A percentile compares a stretch with the other conserved stretches of the same genome.
These are phyloP conservation scores for Pardalotus punctatus DNA, from an alignment of 2,113 vertebrate species.

Conservation along the genomic window DNA sequence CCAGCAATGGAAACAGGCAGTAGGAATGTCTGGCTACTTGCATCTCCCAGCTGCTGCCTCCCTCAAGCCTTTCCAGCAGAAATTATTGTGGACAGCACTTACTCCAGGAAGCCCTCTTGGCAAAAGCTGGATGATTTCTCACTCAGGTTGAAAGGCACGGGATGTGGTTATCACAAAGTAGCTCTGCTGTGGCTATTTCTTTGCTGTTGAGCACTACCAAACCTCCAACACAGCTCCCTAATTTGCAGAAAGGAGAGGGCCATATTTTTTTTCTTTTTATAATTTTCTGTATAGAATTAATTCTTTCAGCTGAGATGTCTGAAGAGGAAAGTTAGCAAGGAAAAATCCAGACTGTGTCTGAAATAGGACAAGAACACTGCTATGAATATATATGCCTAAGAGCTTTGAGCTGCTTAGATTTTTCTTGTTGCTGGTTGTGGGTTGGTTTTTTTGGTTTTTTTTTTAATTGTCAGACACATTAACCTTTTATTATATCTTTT, in stretches of 20 bases:
- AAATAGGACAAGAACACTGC: not conserved
- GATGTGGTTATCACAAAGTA: not conserved
- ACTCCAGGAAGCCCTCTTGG: not conserved
- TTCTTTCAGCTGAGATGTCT: not conserved
- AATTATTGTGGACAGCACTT: not conserved
- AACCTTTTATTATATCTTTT: slow-evolving; percentile 1
- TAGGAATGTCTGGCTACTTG: accelerated
- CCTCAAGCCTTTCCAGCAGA: not conserved
- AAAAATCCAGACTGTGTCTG: not conserved
- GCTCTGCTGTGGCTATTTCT: not conserved
- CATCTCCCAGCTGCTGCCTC: accelerated
- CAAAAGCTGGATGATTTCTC: not conserved
- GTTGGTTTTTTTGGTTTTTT: not conserved
- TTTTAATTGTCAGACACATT: not conserved
- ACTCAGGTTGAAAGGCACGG: not conserved
- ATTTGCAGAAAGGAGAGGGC: not conserved
- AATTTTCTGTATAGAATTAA: not conserved
- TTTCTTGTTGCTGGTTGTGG: not conserved
- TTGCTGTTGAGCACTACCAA: not conserved
- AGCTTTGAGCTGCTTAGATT: not conserved
- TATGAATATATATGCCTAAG: not conserved
- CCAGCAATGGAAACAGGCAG: not conserved
- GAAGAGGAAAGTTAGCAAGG: not conserved
- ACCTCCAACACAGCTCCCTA: not conserved
- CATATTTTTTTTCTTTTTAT: not conserved